Evolutionary conservation across 2,113 vertebrate genomes (phyloP), one percentile per base, ranked within the genome.

Genomic region (Zosterops lateralis): DNA sequence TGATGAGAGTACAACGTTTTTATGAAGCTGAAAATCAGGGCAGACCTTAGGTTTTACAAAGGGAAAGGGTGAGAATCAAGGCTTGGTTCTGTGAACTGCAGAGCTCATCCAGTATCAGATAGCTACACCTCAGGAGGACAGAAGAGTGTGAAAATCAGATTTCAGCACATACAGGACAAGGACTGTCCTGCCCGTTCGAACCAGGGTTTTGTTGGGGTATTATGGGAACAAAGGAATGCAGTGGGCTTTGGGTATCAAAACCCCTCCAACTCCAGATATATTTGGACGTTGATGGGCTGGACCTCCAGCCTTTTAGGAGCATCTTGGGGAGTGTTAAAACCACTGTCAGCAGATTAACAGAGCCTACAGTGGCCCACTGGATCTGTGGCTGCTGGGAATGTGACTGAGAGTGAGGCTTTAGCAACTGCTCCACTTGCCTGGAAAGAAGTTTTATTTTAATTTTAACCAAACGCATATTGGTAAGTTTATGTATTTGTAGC

Each of bases 11-110:
- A 78, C 61, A 89, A 53, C 19, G 14, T n/a, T 75, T 90, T 94
- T 84, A 81, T 6, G 54, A 94, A 78, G 80, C 64, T 93, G 85
- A 82, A 92, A 96, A 96, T 90, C 79, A 93, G 91, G 78, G 75
- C 93, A 96, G 84, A 90, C 84, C 71, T 54, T 45, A 44, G 34
- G 40, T 88, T 90, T 90, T 50, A 92, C 68, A 86, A 56, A 84
- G 68, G 36, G 48, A 84, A 60, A 84, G 61, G 31, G n/a, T 67
- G 75, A 92, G 44, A 91, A 72, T 53, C n/a, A 60, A 84, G 75
- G 22, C 36, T 88, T 31, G 45, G 25, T 80, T 77, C 93, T 18
- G 36, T 11, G 36, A 92, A 74, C n/a, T 0, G 1, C 48, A 64
- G 57, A 74, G 28, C 47, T 77, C 48, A 71, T 18, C 50, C n/a